Percentiles rank a stretch among this genome's conserved stretches.
These are phyloP conservation scores for Drosophila mulleri DNA, from an alignment of 2,888 invertebrate species.

Conservation along the genomic window DNA sequence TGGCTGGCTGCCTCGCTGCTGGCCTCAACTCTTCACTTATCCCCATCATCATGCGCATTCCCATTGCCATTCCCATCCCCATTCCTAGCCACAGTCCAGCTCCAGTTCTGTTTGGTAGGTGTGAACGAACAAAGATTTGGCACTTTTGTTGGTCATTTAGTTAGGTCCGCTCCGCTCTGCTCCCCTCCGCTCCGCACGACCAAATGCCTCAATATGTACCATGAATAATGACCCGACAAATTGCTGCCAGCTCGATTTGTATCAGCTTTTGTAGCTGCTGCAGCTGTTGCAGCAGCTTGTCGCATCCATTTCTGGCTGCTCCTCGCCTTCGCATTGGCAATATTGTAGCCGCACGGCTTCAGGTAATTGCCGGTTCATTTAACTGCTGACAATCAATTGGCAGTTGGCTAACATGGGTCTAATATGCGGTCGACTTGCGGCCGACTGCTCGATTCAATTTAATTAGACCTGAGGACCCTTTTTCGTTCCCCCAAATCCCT, in stretches of 20 bases:
- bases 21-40: background rate
- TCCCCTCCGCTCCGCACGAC: slow-evolving; percentile 34
- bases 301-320: slow-evolving; percentile 29
- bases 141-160: slow-evolving; percentile 75
- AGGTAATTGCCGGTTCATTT: slow-evolving; percentile 73
- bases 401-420: slow-evolving; percentile 50
- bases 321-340: slow-evolving; percentile 29
- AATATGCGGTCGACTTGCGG: slow-evolving; percentile 18
- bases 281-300: slow-evolving; percentile 34
- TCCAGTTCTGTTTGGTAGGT: slow-evolving; percentile 40
- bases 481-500: background rate
- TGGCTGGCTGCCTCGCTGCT: background rate
- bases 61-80: background rate
- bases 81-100: too few relatives aligned
- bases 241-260: slow-evolving; percentile 55
- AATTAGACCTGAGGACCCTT: slow-evolving; percentile 11
- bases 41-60: background rate
- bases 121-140: slow-evolving; percentile 82
- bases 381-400: slow-evolving; percentile 70
- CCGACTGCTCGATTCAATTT: background rate
- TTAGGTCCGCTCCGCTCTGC: slow-evolving; percentile 39
- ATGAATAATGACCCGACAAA: slow-evolving; percentile 77
- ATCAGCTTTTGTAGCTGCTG: slow-evolving; percentile 48
- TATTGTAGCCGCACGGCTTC: slow-evolving; percentile 62
- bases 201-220: slow-evolving; percentile 63